Evolutionary conservation across 1,140 invertebrate species (phyloP).

Genomic region (Branchinecta lynchi): DNA sequence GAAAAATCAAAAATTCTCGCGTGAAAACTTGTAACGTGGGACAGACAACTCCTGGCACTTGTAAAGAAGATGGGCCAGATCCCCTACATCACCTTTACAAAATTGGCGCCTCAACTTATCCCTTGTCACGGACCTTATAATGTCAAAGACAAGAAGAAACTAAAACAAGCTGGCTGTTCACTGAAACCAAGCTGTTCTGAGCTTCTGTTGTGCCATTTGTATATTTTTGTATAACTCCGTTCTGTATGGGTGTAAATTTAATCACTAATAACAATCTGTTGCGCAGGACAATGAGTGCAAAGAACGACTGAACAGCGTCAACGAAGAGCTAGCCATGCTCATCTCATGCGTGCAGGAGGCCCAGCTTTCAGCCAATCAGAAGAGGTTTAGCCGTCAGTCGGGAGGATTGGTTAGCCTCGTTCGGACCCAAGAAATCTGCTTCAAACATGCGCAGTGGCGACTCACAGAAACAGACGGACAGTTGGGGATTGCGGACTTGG

Average conservation of each 20-base stretch:
- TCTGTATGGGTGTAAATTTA: slow-evolving; percentile 11
- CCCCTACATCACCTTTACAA: no score
- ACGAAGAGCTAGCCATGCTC: slow-evolving; percentile 86
- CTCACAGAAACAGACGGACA: slow-evolving; percentile 94
- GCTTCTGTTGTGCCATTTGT: background rate
- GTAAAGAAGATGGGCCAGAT: no score
- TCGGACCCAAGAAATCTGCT: slow-evolving; percentile 89
- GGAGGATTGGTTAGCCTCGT: slow-evolving; percentile 54
- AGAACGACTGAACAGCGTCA: slow-evolving; percentile 61
- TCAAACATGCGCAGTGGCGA: slow-evolving; percentile 96
- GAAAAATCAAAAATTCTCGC: no score
- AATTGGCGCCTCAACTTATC: no score
- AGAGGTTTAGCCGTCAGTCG: slow-evolving; percentile 37
- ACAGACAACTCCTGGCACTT: no score
- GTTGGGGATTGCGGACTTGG: slow-evolving; percentile 86
- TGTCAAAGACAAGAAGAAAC: no score
- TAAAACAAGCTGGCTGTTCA: no score
- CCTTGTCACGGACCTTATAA: no score
- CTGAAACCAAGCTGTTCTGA: no score
- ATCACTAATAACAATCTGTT: slow-evolving; percentile 12
- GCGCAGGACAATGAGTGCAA: slow-evolving; percentile 71
- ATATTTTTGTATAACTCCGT: slow-evolving; percentile 13
- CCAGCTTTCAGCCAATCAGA: slow-evolving; percentile 46
- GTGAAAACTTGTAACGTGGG: no score
- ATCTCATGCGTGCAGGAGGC: slow-evolving; percentile 59